Percentiles rank a stretch among this genome's conserved stretches.
These are phyloP conservation scores for Polyodon spathula DNA, from an alignment of 2,113 vertebrate species.

Conservation along the genomic window DNA sequence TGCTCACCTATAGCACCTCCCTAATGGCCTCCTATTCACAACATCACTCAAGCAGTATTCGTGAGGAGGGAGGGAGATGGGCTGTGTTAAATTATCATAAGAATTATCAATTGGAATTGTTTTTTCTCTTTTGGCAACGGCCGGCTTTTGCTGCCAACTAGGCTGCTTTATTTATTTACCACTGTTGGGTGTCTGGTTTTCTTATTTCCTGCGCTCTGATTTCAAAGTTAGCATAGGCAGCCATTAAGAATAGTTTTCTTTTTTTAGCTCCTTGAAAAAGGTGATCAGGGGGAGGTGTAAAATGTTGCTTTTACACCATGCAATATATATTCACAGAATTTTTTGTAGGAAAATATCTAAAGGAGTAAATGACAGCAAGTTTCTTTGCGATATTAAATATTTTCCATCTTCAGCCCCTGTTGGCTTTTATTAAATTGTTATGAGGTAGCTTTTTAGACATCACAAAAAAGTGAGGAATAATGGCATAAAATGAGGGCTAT, in stretches of 20 bases:
- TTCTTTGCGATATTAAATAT: not conserved
- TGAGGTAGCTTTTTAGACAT: constrained; percentile 2
- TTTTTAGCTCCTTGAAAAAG: too few relatives aligned
- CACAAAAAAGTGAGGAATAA: not conserved
- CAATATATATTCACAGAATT: not conserved
- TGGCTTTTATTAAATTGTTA: not conserved
- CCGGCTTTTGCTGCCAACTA: too few relatives aligned
- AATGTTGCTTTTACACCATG: too few relatives aligned
- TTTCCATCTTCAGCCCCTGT: not conserved
- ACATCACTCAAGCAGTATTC: constrained; percentile 29
- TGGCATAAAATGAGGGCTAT: not conserved
- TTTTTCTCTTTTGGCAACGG: too few relatives aligned
- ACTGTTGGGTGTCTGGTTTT: too few relatives aligned
- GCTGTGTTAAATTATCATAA: constrained; percentile 33
- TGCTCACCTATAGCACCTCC: constrained; percentile 37
- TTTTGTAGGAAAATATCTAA: not conserved
- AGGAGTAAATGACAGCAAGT: not conserved
- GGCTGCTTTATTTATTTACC: too few relatives aligned
- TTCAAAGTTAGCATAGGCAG: too few relatives aligned
- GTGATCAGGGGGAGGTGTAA: too few relatives aligned
- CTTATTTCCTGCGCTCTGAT: too few relatives aligned
- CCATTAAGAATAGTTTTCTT: too few relatives aligned
- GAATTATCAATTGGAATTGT: constrained; percentile 30
- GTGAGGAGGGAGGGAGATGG: constrained; percentile 32
- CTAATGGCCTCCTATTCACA: constrained; percentile 24